Percentiles rank a stretch among this genome's conserved stretches.
phyloP scores from a whole-genome alignment of 2,113 vertebrate species.

The Malurus elegans region DNA sequence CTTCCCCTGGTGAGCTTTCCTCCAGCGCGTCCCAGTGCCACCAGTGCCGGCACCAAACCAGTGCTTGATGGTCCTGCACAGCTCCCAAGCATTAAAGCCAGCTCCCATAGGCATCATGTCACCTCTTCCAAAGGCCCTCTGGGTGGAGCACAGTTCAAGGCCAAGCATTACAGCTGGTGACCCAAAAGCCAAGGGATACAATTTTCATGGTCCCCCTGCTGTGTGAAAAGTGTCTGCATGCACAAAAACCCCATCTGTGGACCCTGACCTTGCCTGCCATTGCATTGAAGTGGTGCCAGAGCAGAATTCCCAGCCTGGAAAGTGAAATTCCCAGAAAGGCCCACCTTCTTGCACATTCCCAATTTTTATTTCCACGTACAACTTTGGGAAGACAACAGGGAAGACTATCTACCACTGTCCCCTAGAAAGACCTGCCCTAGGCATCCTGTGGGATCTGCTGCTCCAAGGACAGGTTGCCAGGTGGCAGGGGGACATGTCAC shows the following conservation, averaged over 20 bases:
- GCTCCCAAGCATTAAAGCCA: not conserved
- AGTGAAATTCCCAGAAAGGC: not conserved
- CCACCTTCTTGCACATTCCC: not conserved
- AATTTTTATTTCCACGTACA: not conserved
- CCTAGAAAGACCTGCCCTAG: not conserved
- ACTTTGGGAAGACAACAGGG: not conserved
- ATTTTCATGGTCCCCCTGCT: not conserved
- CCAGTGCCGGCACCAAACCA: rapidly evolving
- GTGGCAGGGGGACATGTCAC: not conserved
- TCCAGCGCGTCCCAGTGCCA: not conserved
- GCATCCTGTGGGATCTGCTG: rapidly evolving
- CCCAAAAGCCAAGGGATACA: not conserved
- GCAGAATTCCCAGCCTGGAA: not conserved
- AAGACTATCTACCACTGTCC: not conserved
- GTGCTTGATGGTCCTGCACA: not conserved
- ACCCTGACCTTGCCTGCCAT: not conserved
- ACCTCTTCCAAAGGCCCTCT: not conserved
- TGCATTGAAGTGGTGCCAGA: not conserved
- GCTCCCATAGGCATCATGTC: not conserved
- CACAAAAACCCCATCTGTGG: rapidly evolving
- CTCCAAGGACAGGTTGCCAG: not conserved
- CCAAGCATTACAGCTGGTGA: rapidly evolving
- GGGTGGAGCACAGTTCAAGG: not conserved
- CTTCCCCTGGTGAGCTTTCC: not conserved
- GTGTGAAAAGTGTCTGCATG: rapidly evolving